Base-by-base conservation (phyloP, 2,888 invertebrate species). In the Agrilus mali region DNA sequence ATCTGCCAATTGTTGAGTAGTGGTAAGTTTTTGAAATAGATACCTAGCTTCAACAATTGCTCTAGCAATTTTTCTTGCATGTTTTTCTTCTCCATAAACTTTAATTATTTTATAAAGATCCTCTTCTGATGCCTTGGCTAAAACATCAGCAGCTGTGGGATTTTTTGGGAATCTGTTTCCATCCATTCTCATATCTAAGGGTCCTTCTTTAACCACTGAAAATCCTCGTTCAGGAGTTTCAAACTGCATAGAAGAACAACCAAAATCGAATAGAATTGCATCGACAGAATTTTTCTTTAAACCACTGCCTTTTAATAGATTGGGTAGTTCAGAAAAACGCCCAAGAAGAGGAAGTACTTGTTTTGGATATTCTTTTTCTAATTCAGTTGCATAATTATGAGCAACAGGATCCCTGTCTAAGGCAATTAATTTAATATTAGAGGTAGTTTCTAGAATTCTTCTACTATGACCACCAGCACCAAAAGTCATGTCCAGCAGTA, bases 121-220 rank as follows among this genome's bases (percentile, higher is more conserved):
- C 36, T 71, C 69, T 65, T 92, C 92, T 50, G 80, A 78, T 1
- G 85, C 78, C 41, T 77, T 75, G 8, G 86, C 85, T 40, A 96
- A 69, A 3, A 96, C 82, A 65, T 95, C 89, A 34, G 87, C 82
- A 3, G 90, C 96, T 31, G 88, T 89, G 7, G 86, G 80, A 55
- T 78, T 77, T 46, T 80, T 72, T 1, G 80, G 74, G 56, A 70
- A 78, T 55, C 82, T 70, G 7, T 73, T 69, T 0, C 82, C 80
- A 70, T 93, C 90, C 96, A 96, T 96, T 61, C 95, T 74, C 95
- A 96, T 96, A 58, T 96, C 95, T 42, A 96, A 70, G 4, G 86
- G 87, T 0, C 92, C 94, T 69, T 94, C 78, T 61, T 79, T 78
- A 38, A 78, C 82, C 1, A 94, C 59, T 7, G 90, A 81, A 67